These are phyloP conservation scores for Tychaedon coryphoeus DNA, from an alignment of 2,113 vertebrate species.

Conservation along the genomic window DNA sequence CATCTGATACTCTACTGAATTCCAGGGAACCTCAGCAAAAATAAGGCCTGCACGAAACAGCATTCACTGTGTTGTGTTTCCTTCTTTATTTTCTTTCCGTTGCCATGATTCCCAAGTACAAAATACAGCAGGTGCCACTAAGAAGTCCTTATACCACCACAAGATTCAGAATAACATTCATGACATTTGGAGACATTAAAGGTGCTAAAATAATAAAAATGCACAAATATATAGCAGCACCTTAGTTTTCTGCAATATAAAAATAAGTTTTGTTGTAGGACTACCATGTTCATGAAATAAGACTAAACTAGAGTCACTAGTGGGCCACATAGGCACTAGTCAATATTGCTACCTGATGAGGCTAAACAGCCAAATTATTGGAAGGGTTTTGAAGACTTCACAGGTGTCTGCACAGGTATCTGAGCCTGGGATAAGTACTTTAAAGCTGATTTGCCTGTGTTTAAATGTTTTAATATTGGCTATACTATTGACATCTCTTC, in stretches of 20 bases:
- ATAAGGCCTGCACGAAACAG: not conserved
- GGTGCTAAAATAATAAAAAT: not conserved
- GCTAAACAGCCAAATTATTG: not conserved
- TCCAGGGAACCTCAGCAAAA: not conserved
- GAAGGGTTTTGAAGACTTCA: not conserved
- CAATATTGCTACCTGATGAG: not conserved
- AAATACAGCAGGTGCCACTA: not conserved
- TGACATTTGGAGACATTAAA: not conserved
- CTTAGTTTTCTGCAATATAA: not conserved
- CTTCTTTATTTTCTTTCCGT: not conserved
- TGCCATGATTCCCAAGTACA: not conserved
- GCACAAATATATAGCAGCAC: not conserved
- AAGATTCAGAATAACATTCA: not conserved
- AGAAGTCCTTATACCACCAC: not conserved
- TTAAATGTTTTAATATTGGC: not conserved
- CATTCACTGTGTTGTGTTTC: not conserved
- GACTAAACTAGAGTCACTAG: not conserved
- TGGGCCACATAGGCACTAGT: rapidly evolving
- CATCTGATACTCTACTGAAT: not conserved
- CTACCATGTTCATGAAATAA: rapidly evolving
- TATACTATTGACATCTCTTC: not conserved
- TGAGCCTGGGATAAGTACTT: not conserved
- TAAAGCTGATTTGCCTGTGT: rapidly evolving
- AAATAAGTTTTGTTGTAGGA: not conserved
- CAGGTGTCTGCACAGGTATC: not conserved